phyloP scores from a whole-genome alignment of 2,113 vertebrate species.

The Cacatua alba region DNA sequence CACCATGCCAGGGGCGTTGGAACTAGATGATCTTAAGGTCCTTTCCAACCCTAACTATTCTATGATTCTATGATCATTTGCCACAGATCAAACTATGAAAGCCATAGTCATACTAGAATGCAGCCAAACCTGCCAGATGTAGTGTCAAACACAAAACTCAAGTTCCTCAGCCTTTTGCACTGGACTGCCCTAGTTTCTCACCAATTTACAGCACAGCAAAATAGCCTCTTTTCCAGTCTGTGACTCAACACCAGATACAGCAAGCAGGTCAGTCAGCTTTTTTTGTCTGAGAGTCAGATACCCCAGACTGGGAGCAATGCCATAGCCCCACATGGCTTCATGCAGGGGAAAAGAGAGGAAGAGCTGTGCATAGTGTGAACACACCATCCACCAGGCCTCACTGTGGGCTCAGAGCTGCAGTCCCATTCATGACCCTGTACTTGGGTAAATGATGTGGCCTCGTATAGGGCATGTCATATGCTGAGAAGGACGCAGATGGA shows the following conservation, averaged over 20 bases:
- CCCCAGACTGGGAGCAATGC: not conserved
- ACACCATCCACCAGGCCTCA: not conserved
- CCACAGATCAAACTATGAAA: not conserved
- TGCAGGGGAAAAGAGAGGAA: not conserved
- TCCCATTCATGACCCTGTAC: not conserved
- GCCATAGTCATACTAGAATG: not conserved
- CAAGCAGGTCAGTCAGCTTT: not conserved
- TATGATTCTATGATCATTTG: not conserved
- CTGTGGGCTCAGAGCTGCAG: not conserved
- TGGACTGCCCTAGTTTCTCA: not conserved
- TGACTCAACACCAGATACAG: not conserved
- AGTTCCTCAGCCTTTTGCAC: not conserved
- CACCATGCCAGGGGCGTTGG: no score
- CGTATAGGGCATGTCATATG: rapidly evolving
- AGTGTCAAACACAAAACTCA: not conserved
- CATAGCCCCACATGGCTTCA: rapidly evolving
- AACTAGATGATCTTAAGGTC: no score
- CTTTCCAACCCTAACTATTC: no score
- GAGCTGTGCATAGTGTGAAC: not conserved
- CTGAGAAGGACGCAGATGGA: not conserved
- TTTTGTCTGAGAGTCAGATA: not conserved
- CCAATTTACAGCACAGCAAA: not conserved
- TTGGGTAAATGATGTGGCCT: not conserved
- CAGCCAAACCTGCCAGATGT: not conserved
- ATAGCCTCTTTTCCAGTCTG: not conserved